These are phyloP conservation scores for Lampris incognitus DNA, from an alignment of 2,113 vertebrate genomes.

Conservation along the genomic window DNA sequence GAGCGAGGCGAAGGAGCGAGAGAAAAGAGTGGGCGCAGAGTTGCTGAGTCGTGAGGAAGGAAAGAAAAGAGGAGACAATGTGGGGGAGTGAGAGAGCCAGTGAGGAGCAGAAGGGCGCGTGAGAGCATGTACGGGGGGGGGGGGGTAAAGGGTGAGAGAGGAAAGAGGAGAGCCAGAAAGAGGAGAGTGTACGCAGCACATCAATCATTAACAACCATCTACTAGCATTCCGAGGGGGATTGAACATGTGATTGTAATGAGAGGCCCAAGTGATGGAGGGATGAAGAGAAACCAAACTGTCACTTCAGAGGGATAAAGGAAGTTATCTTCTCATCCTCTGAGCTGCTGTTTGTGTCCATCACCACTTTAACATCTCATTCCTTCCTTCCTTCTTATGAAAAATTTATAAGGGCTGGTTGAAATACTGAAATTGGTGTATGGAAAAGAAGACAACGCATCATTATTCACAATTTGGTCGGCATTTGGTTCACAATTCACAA, in stretches of 20 bases:
- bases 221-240: too few relatives aligned
- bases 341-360: background rate
- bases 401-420: too few relatives aligned
- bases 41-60: slow-evolving; percentile 23
- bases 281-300: background rate
- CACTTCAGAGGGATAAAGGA: slow-evolving; percentile 9
- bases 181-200: background rate
- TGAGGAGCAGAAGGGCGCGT: background rate
- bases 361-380: too few relatives aligned
- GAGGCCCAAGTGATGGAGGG: background rate
- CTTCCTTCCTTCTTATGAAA: too few relatives aligned
- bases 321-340: slow-evolving; percentile 3
- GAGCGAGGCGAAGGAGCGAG: slow-evolving; percentile 11
- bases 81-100: background rate
- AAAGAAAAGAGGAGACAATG: slow-evolving; percentile 1
- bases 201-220: background rate
- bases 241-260: background rate
- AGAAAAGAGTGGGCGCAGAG: slow-evolving; percentile 13
- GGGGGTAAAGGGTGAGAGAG: background rate
- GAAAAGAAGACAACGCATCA: too few relatives aligned
- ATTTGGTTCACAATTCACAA: too few relatives aligned
- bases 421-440: too few relatives aligned
- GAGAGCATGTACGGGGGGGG: background rate
- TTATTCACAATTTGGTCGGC: too few relatives aligned
- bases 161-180: background rate